Base-by-base conservation (phyloP, 1,140 invertebrate genomes). In the Papilio glaucus region DNA sequence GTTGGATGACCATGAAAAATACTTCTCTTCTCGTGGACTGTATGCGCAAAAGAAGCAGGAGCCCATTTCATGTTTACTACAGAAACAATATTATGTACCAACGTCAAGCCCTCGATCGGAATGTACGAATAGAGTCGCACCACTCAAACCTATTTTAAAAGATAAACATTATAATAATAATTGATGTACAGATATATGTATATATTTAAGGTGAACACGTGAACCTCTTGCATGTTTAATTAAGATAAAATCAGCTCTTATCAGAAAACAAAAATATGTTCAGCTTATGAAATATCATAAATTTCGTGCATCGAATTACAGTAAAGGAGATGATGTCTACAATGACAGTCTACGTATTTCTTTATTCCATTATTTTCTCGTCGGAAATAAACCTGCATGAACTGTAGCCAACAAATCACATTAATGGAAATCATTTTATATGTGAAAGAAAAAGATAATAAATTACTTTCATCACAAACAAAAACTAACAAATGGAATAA, bases 311-410 rank as follows among this genome's bases (percentile, higher is more conserved):
- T 41, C 13, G 13, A 41, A 13, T 41, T 41, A 41, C 12, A 41
- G 13, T 6, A 45, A 7, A 45, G 15, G 4, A 45, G 13, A 45
- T 45, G 15, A 45, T 4, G 15, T 45, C 15, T 15, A 45, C 15
- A 45, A 33, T 33, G 29, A 33, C 29, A 33, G 2, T 4, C n/a
- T 1, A 45, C 42, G 6, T 45, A 18, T 45, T 18, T 45, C n/a
- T 45, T 45, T 18, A 45, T 45, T 45, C 15, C 42, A 45, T 45
- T 42, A 42, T 42, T 18, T 45, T 45, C 42, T 45, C 42, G 42
- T 15, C 42, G 42, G 42, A 45, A 18, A 45, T 45, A 45, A 45
- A 15, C 42, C 15, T 45, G 42, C 42, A 45, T n/a, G 42, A 45
- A 45, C 39, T 45, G 15, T 45, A 45, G 42, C 42, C 15, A 45